phyloP scores from a whole-genome alignment of 2,888 invertebrate genomes.

The Drosophila kuntzei region DNA sequence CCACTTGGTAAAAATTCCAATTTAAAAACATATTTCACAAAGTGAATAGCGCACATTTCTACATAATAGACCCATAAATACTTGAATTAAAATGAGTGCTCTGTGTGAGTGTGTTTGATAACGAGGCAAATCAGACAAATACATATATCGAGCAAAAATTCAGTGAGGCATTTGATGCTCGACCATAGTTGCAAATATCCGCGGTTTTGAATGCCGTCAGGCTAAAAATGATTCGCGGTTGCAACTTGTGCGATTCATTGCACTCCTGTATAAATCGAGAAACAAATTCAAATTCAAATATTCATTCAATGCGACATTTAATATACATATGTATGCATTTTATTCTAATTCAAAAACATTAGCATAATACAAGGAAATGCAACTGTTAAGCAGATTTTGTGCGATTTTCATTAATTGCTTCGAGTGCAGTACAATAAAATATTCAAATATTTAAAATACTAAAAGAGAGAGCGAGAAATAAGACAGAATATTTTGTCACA shows the following conservation, averaged over 20 bases:
- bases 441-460: slow-evolving; percentile 4
- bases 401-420: slow-evolving; percentile 18
- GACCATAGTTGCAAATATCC: slow-evolving; percentile 41
- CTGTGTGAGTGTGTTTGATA: slow-evolving; percentile 19
- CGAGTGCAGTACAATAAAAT: slow-evolving; percentile 3
- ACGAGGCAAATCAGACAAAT: slow-evolving; percentile 48
- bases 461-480: background rate
- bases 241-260: slow-evolving; percentile 41
- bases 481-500: background rate
- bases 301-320: slow-evolving; percentile 37
- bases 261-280: slow-evolving; percentile 53
- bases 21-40: slow-evolving; percentile 19
- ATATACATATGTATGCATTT: slow-evolving; percentile 16
- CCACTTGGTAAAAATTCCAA: background rate
- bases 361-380: slow-evolving; percentile 24
- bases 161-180: slow-evolving; percentile 39
- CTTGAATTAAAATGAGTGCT: slow-evolving; percentile 19
- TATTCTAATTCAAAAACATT: slow-evolving; percentile 28
- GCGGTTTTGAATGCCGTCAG: slow-evolving; percentile 44
- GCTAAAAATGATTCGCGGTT: slow-evolving; percentile 56
- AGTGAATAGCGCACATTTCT: background rate
- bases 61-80: slow-evolving; percentile 6
- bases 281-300: slow-evolving; percentile 24
- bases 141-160: slow-evolving; percentile 32
- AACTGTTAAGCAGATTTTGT: slow-evolving; percentile 15